These are phyloP conservation scores for Papilio polyxenes DNA, from an alignment of 1,140 invertebrate species.

Conservation along the genomic window DNA sequence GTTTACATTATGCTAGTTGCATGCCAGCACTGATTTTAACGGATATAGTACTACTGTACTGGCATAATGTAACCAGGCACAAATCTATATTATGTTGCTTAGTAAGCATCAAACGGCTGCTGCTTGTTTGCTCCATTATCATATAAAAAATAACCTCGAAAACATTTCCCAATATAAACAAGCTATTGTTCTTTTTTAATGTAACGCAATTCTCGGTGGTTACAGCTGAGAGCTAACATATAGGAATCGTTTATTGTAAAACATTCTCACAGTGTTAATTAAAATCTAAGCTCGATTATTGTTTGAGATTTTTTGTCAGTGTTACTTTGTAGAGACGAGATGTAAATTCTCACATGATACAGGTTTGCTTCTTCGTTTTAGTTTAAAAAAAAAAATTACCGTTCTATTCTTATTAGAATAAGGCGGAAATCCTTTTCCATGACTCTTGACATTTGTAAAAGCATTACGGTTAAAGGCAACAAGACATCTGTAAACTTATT, in stretches of 20 bases:
- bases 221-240: neutral
- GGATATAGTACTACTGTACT: too few species aligned
- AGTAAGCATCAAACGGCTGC: neutral
- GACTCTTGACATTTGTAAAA: slow-evolving; percentile 60
- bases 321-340: slow-evolving; percentile 1
- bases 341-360: slow-evolving; percentile 19
- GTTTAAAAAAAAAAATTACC: neutral
- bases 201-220: slow-evolving; percentile 22
- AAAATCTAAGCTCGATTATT: slow-evolving; percentile 28
- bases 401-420: slow-evolving; percentile 34
- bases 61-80: too few species aligned
- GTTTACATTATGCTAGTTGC: too few species aligned
- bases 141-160: slow-evolving; percentile 16
- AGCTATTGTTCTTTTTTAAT: slow-evolving; percentile 14
- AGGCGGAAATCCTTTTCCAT: slow-evolving; percentile 63
- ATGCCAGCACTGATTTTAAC: too few species aligned
- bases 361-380: slow-evolving; percentile 13
- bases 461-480: slow-evolving; percentile 54
- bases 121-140: neutral
- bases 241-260: slow-evolving; percentile 6
- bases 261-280: slow-evolving; percentile 26
- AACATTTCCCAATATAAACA: slow-evolving; percentile 5
- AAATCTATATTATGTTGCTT: neutral
- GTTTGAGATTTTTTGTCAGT: slow-evolving; percentile 29
- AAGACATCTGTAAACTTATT: slow-evolving; percentile 25